A percentile compares a stretch with the other conserved stretches of the same genome.
phyloP scores from a whole-genome alignment of 2,113 vertebrate genomes.

The Noturus placidus region DNA sequence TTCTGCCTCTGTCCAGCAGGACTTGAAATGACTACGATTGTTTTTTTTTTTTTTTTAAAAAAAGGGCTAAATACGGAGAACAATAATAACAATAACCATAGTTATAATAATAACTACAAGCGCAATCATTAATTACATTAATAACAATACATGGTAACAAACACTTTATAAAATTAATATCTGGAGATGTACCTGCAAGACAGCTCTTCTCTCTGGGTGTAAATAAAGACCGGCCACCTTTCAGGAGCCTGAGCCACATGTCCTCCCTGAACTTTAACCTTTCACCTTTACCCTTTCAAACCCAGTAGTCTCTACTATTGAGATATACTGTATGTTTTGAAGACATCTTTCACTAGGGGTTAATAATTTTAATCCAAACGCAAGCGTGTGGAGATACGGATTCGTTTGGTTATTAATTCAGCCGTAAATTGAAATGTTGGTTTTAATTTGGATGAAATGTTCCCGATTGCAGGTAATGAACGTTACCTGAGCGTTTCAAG shows the following conservation, averaged over 20 bases:
- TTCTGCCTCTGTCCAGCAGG: conserved; percentile 80
- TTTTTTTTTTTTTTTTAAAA: conserved; percentile 14
- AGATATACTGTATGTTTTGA: conserved; percentile 33
- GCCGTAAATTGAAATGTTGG: no score
- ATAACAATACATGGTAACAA: conserved; percentile 50
- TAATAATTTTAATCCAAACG: conserved; percentile 8
- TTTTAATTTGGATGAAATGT: background rate
- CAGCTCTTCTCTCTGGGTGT: conserved; percentile 49
- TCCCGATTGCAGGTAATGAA: conserved; percentile 2
- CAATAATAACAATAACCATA: conserved; percentile 78
- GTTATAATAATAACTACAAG: conserved; percentile 68
- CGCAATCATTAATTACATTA: conserved; percentile 56
- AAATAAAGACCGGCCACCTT: conserved; percentile 37
- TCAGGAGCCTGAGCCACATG: conserved; percentile 30
- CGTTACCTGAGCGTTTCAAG: background rate
- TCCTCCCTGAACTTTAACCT: conserved; percentile 40
- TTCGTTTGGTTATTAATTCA: background rate
- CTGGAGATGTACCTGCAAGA: conserved; percentile 62
- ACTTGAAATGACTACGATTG: conserved; percentile 71
- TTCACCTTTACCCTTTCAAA: conserved; percentile 17
- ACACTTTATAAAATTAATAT: conserved; percentile 63
- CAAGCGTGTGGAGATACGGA: conserved; percentile 16
- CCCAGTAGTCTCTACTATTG: conserved; percentile 36
- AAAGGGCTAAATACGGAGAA: conserved; percentile 60
- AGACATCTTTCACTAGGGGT: conserved; percentile 4